Conservation (phyloP, 2,113 vertebrate genomes). For the Hypomesus transpacificus region DNA sequence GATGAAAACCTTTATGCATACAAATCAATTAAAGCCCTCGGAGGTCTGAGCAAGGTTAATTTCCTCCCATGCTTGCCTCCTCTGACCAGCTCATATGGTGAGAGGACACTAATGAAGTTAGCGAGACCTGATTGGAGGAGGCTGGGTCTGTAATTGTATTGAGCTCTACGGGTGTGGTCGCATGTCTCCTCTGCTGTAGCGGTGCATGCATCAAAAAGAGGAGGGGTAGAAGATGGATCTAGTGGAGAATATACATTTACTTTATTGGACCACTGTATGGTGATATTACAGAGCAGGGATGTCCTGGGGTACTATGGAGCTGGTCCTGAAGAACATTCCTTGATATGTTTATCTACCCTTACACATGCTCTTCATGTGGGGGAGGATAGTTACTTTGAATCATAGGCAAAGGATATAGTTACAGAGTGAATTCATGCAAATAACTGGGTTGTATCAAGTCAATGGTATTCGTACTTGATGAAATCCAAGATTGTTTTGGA, state of each 20-base stretch:
- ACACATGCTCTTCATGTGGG: too few species aligned
- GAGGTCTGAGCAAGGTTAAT: background rate
- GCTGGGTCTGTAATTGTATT: conserved; percentile 1
- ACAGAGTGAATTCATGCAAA: too few species aligned
- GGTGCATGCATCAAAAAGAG: background rate
- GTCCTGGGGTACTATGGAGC: too few species aligned
- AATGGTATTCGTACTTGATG: too few species aligned
- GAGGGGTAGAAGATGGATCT: background rate
- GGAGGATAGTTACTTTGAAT: too few species aligned
- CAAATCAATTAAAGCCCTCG: background rate
- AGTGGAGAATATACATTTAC: background rate
- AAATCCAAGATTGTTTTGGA: too few species aligned
- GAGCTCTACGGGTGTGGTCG: background rate
- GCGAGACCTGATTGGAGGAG: background rate
- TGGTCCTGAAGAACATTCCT: too few species aligned
- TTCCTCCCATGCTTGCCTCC: background rate
- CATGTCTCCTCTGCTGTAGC: background rate
- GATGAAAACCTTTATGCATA: background rate
- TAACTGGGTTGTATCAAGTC: too few species aligned
- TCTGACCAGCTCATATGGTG: background rate
- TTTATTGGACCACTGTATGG: background rate
- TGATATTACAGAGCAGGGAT: background rate
- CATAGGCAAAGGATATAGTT: too few species aligned
- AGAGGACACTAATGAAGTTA: background rate
- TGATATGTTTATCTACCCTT: too few species aligned